Conservation (phyloP, 2,113 vertebrate species). For the Oceanodroma tethys region DNA sequence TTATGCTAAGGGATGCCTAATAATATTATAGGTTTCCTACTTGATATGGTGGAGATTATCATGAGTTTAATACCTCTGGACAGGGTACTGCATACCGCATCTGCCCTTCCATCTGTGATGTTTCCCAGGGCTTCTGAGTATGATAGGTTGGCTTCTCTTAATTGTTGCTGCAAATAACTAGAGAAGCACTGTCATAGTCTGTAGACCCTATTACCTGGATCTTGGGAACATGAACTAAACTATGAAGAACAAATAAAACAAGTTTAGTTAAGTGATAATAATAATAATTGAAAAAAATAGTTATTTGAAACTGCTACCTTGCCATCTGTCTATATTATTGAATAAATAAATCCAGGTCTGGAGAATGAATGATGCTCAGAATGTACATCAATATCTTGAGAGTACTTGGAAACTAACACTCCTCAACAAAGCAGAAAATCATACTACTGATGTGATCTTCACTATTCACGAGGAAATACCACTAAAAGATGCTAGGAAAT, state of each 20-base stretch:
- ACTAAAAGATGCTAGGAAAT: neutral
- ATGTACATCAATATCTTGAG: neutral
- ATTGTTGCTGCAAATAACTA: neutral
- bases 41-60: neutral
- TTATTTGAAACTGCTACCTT: neutral
- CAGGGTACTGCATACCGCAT: neutral
- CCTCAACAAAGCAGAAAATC: neutral
- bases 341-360: neutral
- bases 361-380: neutral
- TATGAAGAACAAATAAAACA: neutral
- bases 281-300: neutral
- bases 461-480: neutral
- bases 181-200: neutral
- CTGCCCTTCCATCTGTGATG: neutral
- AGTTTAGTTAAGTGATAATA: neutral
- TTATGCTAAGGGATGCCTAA: neutral
- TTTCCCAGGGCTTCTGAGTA: neutral
- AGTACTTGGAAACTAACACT: neutral
- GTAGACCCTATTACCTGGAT: neutral
- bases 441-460: neutral
- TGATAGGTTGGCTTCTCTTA: neutral
- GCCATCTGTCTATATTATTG: neutral
- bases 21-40: neutral
- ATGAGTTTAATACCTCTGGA: neutral
- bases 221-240: neutral